phyloP scores from a whole-genome alignment of 2,113 vertebrate species.

The Neolamprologus fasciatus region DNA sequence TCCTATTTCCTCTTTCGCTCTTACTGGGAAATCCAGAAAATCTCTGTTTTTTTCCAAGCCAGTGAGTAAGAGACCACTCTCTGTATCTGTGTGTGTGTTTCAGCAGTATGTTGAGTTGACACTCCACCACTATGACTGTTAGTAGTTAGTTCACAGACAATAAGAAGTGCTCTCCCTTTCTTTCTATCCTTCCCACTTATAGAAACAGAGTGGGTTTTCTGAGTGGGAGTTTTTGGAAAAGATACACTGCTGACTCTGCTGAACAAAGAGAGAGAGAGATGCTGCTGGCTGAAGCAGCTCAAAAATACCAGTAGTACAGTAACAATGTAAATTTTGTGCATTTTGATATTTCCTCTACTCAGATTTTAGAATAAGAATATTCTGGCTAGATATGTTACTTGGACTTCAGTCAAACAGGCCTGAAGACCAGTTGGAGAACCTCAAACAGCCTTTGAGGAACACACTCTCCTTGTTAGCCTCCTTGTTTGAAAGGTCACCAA shows the following conservation, averaged over 20 bases:
- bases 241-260: constrained; percentile 42
- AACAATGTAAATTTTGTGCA: neutral
- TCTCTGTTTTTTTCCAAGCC: neutral
- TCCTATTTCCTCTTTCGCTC: neutral
- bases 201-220: constrained; percentile 53
- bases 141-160: constrained; percentile 20
- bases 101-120: constrained; percentile 2
- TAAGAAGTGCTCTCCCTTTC: constrained; percentile 18
- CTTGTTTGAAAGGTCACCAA: neutral
- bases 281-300: neutral
- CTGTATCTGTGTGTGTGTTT: neutral
- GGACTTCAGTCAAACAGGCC: neutral
- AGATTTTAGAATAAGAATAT: neutral
- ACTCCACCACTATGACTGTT: constrained; percentile 15
- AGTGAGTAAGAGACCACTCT: neutral
- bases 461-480: neutral
- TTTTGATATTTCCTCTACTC: neutral
- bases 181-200: constrained; percentile 18
- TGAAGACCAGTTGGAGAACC: neutral
- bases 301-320: neutral
- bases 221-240: constrained; percentile 52
- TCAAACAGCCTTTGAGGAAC: neutral
- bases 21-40: neutral
- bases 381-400: neutral
- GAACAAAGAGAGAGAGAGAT: neutral